Percentiles rank a stretch among this genome's conserved stretches.
These are phyloP conservation scores for Tetraneura akinire DNA, from an alignment of 1,140 invertebrate genomes.

Conservation along the genomic window DNA sequence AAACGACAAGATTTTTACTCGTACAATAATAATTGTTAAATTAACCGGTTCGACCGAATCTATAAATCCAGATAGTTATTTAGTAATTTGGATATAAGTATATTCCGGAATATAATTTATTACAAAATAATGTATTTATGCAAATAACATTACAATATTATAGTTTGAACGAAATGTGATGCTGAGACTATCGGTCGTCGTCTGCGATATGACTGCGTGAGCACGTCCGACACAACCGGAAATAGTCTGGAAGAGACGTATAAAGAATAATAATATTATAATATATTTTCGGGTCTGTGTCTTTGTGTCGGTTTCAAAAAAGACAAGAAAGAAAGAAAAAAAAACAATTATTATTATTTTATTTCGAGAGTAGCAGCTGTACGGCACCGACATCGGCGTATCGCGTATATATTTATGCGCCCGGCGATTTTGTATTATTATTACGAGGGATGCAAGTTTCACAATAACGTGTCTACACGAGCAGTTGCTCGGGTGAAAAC, in stretches of 20 bases:
- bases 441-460: constrained; percentile 22
- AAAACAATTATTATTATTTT: background rate
- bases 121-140: too few relatives aligned
- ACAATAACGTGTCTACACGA: constrained; percentile 19
- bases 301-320: background rate
- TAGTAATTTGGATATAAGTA: too few relatives aligned
- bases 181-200: too few relatives aligned
- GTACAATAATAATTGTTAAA: too few relatives aligned
- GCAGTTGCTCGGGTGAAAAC: constrained; percentile 35
- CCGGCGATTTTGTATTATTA: background rate
- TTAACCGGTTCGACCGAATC: too few relatives aligned
- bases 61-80: too few relatives aligned
- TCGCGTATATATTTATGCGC: background rate
- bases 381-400: background rate
- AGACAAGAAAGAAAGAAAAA: background rate
- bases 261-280: background rate
- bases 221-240: background rate
- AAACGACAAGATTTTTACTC: too few relatives aligned
- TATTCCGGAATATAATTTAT: too few relatives aligned
- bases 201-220: too few relatives aligned
- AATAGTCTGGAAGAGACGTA: background rate
- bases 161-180: too few relatives aligned
- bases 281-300: background rate
- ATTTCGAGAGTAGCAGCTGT: background rate
- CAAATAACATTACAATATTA: too few relatives aligned